These are phyloP conservation scores for Zaprionus lachaisei DNA, from an alignment of 1,140 invertebrate species.

Conservation along the genomic window DNA sequence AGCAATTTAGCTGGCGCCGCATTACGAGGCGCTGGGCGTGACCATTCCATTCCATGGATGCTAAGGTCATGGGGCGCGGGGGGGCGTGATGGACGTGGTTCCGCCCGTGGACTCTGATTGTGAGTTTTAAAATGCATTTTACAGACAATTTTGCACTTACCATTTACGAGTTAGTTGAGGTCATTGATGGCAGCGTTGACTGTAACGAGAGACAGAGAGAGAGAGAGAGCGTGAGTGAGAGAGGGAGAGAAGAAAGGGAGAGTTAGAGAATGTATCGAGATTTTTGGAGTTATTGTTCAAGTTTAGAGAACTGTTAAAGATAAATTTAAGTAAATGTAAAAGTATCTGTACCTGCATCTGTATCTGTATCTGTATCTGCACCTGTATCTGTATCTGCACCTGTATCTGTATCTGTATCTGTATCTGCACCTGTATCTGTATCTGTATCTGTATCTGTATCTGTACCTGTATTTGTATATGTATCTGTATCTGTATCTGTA, in stretches of 20 bases:
- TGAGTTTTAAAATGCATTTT: constrained; percentile 63
- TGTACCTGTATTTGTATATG: no score
- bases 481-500: no score
- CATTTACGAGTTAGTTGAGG: constrained; percentile 69
- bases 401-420: no score
- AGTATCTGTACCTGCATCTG: no score
- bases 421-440: neutral
- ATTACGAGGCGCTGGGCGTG: constrained; percentile 41
- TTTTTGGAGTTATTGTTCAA: neutral
- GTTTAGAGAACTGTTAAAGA: neutral
- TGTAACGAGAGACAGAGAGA: constrained; percentile 33
- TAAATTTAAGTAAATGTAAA: no score
- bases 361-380: no score
- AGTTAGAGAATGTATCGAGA: neutral
- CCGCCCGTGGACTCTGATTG: constrained; percentile 20
- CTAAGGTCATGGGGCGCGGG: constrained; percentile 12
- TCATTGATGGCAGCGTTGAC: constrained; percentile 47
- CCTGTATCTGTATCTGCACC: no score
- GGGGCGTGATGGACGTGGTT: neutral
- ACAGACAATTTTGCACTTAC: constrained; percentile 72
- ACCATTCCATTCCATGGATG: constrained; percentile 7
- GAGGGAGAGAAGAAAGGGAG: neutral
- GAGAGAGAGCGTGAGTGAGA: neutral
- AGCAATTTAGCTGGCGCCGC: constrained; percentile 69
- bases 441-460: no score